phyloP scores from a whole-genome alignment of 92 coral and sea anemone genomes.

The Parazoanthus atlanticus region DNA sequence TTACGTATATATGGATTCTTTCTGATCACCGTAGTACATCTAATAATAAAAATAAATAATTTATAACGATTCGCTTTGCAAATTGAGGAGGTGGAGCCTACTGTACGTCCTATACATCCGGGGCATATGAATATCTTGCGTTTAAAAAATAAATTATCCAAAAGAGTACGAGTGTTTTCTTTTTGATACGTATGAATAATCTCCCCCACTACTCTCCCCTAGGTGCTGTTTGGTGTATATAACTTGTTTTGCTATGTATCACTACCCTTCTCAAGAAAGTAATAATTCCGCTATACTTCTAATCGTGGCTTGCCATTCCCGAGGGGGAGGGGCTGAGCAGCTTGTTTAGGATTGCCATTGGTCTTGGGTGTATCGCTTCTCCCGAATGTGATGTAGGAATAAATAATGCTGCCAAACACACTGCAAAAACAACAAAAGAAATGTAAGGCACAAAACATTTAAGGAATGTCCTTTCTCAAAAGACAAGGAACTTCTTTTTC shows the following conservation, averaged over 20 bases:
- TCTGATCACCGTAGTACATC: too few relatives aligned
- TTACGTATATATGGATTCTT: too few relatives aligned
- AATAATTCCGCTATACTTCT: slow-evolving; percentile 12
- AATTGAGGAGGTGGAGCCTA: too few relatives aligned
- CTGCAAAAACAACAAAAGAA: slow-evolving; percentile 45
- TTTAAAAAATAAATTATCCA: too few relatives aligned
- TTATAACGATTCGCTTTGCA: too few relatives aligned
- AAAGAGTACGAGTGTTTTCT: too few relatives aligned
- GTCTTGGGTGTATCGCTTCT: slow-evolving; percentile 58
- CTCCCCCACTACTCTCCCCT: background rate
- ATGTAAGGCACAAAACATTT: background rate
- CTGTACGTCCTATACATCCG: too few relatives aligned
- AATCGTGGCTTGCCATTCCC: slow-evolving; percentile 29
- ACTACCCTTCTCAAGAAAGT: background rate
- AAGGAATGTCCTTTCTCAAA: background rate
- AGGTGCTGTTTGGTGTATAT: background rate
- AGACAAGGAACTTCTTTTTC: too few relatives aligned
- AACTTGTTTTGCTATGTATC: too few relatives aligned
- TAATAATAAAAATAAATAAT: too few relatives aligned
- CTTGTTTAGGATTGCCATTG: slow-evolving; percentile 13
- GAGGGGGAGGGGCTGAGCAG: slow-evolving; percentile 4
- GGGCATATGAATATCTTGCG: too few relatives aligned
- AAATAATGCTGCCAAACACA: slow-evolving; percentile 83
- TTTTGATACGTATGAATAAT: too few relatives aligned
- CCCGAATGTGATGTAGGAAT: slow-evolving; percentile 89